phyloP scores from a whole-genome alignment of 2,888 invertebrate genomes.

The Andrena trimmerana region DNA sequence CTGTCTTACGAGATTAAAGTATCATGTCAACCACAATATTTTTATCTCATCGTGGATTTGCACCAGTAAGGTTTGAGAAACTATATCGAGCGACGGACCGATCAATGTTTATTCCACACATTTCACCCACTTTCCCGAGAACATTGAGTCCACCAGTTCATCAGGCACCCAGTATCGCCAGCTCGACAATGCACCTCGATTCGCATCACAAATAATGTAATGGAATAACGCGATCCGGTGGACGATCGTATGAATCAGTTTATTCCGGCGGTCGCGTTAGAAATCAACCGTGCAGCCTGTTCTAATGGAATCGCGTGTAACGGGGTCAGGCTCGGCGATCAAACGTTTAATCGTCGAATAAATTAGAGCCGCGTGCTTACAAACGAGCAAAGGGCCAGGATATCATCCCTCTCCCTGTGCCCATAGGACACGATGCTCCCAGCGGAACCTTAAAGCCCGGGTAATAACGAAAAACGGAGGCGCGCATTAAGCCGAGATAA shows the following conservation, averaged over 20 bases:
- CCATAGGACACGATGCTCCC: conserved; percentile 26
- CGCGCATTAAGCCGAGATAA: conserved; percentile 72
- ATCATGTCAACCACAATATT: no score
- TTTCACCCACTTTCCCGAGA: no score
- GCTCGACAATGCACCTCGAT: conserved; percentile 16
- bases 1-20: no score
- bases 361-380: conserved; percentile 42
- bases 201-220: conserved; percentile 42
- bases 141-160: no score
- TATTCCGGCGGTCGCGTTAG: conserved; percentile 60
- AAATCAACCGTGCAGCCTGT: conserved; percentile 60
- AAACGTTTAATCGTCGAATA: conserved; percentile 66
- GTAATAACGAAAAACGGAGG: conserved; percentile 70
- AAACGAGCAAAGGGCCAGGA: conserved; percentile 17
- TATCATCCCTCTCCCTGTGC: conserved; percentile 23
- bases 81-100: no score
- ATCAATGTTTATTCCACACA: no score
- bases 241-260: conserved; percentile 58
- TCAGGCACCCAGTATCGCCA: not conserved
- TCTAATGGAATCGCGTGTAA: conserved; percentile 59
- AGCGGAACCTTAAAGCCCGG: conserved; percentile 55
- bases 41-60: no score
- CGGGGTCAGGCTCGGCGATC: conserved; percentile 58
- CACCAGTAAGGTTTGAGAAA: no score
- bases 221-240: conserved; percentile 21